A percentile compares a stretch with the other conserved stretches of the same genome.
Conservation (phyloP, 2,113 vertebrate species). For the Myodes glareolus region DNA sequence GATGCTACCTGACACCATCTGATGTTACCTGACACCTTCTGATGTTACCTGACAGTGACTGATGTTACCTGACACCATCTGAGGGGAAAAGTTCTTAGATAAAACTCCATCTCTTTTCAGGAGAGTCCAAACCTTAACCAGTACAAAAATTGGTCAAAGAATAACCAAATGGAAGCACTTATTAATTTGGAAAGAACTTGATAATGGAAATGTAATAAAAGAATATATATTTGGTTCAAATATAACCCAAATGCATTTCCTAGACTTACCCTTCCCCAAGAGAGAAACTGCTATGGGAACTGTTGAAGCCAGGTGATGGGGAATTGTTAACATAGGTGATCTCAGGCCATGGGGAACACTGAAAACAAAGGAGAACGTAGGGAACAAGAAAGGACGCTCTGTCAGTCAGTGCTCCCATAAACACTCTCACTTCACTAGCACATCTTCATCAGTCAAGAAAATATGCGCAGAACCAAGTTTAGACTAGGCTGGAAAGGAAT, state of each 20-base stretch:
- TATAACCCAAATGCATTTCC: background rate
- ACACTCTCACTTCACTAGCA: background rate
- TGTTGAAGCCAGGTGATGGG: conserved; percentile 95
- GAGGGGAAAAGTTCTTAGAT: background rate
- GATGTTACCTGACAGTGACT: background rate
- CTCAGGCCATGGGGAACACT: conserved; percentile 99
- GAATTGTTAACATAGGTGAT: conserved; percentile 94
- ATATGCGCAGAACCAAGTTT: background rate
- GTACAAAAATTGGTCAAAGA: conserved; percentile 31
- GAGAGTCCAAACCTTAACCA: conserved; percentile 37
- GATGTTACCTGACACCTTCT: background rate
- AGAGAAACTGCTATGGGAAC: conserved; percentile 93
- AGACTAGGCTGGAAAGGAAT: background rate
- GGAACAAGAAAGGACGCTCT: background rate
- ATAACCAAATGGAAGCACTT: background rate
- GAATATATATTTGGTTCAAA: conserved; percentile 32
- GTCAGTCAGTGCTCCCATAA: background rate
- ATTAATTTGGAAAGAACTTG: conserved; percentile 33
- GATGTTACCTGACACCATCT: background rate
- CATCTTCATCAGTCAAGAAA: conserved; percentile 4
- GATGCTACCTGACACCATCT: background rate
- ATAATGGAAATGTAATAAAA: conserved; percentile 38
- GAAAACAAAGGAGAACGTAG: conserved; percentile 65
- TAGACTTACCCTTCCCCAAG: conserved; percentile 92
- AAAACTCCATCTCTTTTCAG: conserved; percentile 25